phyloP scores from a whole-genome alignment of 2,888 invertebrate genomes.

The Eurytoma adleriae region DNA sequence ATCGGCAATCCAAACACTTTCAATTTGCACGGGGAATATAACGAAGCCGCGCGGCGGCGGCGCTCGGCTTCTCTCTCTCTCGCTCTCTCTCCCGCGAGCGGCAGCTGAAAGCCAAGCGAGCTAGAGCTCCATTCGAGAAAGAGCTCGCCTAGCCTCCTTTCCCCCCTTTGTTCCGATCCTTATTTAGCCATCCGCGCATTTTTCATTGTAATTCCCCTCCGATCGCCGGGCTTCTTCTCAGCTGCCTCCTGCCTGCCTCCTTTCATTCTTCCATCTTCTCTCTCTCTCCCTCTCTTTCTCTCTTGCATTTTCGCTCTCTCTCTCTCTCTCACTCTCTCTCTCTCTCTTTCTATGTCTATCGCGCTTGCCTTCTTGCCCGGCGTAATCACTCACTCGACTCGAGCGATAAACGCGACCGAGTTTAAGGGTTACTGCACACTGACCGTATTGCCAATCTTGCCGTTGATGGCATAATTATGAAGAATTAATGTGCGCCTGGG shows the following conservation, averaged over 20 bases:
- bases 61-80: too few relatives aligned
- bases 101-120: background rate
- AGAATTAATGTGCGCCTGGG: too few relatives aligned
- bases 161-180: constrained; percentile 39
- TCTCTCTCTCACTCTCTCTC: too few relatives aligned
- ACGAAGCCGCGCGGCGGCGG: constrained; percentile 5
- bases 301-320: too few relatives aligned
- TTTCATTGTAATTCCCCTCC: constrained; percentile 27
- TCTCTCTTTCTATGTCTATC: background rate
- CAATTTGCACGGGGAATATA: constrained; percentile 4
- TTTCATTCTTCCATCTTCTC: background rate
- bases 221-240: background rate
- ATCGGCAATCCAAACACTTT: constrained; percentile 39
- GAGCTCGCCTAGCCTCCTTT: constrained; percentile 32
- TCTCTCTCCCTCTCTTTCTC: too few relatives aligned
- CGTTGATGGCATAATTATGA: too few relatives aligned
- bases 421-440: background rate
- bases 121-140: background rate
- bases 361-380: background rate
- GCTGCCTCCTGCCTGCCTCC: background rate
- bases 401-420: background rate
- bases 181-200: constrained; percentile 38
- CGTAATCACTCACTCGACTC: background rate
- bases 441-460: background rate
- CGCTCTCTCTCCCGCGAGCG: background rate